These are phyloP conservation scores for Mormyrus lacerda DNA, from an alignment of 2,113 vertebrate species.

Conservation along the genomic window DNA sequence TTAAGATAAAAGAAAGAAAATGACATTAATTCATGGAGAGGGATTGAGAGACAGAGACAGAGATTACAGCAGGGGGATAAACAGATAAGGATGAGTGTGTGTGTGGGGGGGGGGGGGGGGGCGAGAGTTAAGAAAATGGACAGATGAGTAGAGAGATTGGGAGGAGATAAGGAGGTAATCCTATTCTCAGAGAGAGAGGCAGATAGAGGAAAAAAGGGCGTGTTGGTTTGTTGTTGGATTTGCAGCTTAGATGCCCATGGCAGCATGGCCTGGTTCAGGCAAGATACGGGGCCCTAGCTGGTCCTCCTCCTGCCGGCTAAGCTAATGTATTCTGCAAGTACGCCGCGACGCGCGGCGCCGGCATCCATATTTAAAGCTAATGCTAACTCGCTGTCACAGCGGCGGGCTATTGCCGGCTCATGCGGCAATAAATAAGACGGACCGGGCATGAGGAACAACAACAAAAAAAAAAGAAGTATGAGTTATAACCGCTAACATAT, in stretches of 20 bases:
- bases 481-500: background rate
- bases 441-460: background rate
- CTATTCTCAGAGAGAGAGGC: conserved; percentile 9
- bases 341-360: background rate
- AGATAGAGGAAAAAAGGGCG: background rate
- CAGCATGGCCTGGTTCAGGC: background rate
- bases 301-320: background rate
- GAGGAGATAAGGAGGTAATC: conserved; percentile 16
- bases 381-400: background rate
- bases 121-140: background rate
- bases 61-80: conserved; percentile 25
- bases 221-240: conserved; percentile 13
- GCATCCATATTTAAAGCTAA: background rate
- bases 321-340: background rate
- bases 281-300: background rate
- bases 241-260: background rate
- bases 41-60: conserved; percentile 14
- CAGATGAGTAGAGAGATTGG: conserved; percentile 15
- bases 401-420: background rate
- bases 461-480: background rate
- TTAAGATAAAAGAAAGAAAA: conserved; percentile 19
- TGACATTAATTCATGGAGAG: conserved; percentile 17
- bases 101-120: background rate
- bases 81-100: conserved; percentile 19
- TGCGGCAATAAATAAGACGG: background rate